These are phyloP conservation scores for Clistopyga incitator DNA, from an alignment of 2,888 invertebrate species.

Conservation along the genomic window DNA sequence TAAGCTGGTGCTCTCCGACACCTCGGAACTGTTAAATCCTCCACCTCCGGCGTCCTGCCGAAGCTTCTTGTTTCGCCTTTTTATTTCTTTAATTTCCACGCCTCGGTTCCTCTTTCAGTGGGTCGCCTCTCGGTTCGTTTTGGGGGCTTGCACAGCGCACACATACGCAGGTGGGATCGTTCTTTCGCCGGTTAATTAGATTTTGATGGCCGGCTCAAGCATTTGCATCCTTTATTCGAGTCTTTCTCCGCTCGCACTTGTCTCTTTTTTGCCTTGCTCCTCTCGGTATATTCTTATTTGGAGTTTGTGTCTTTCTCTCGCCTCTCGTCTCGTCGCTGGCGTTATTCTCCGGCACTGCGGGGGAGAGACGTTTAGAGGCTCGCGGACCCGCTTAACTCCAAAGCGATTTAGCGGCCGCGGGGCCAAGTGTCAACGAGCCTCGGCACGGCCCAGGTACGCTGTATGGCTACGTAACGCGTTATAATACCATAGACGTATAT, in stretches of 20 bases:
- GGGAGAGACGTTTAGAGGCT: slow-evolving; percentile 80
- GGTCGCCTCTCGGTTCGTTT: slow-evolving; percentile 43
- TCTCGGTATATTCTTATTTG: slow-evolving; percentile 52
- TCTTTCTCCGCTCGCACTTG: slow-evolving; percentile 58
- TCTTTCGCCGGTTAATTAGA: slow-evolving; percentile 83
- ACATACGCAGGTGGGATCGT: slow-evolving; percentile 70
- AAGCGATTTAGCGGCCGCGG: slow-evolving; percentile 81
- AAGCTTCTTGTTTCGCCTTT: slow-evolving; percentile 39
- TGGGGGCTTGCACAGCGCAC: not conserved
- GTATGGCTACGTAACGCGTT: slow-evolving; percentile 52
- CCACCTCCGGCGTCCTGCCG: slow-evolving; percentile 67
- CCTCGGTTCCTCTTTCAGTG: slow-evolving; percentile 67
- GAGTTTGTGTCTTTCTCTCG: slow-evolving; percentile 41
- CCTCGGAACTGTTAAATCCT: slow-evolving; percentile 79
- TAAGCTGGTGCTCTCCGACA: slow-evolving; percentile 77
- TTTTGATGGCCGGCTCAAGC: slow-evolving; percentile 82
- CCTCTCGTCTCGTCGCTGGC: slow-evolving; percentile 64
- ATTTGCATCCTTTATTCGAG: slow-evolving; percentile 82
- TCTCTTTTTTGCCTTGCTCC: slow-evolving; percentile 53
- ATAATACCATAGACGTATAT: slow-evolving; percentile 34
- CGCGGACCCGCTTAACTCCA: slow-evolving; percentile 77
- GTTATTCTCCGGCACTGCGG: slow-evolving; percentile 77
- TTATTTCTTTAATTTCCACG: slow-evolving; percentile 72
- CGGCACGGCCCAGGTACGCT: slow-evolving; percentile 74
- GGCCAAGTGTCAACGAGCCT: slow-evolving; percentile 82